These are phyloP conservation scores for Clitarchus hookeri DNA, from an alignment of 2,888 invertebrate genomes.

Conservation along the genomic window DNA sequence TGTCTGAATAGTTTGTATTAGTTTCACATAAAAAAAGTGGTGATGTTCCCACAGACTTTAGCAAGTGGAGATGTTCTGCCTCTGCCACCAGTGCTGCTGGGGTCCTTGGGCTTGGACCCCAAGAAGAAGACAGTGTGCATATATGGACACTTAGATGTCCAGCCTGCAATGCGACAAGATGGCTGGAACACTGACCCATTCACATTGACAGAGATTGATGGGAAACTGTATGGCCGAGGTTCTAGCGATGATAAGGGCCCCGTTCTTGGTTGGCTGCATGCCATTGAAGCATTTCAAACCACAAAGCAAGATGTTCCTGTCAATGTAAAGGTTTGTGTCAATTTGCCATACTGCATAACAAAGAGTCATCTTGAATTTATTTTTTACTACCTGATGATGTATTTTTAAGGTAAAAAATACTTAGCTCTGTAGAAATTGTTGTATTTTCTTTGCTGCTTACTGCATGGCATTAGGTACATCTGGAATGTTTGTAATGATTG, in stretches of 20 bases:
- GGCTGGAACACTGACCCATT: slow-evolving; percentile 98
- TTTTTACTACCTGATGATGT: too few relatives aligned
- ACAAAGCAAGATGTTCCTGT: slow-evolving; percentile 66
- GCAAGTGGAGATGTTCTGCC: slow-evolving; percentile 72
- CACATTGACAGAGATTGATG: slow-evolving; percentile 82
- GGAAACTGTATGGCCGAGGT: slow-evolving; percentile 89
- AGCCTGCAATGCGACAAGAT: slow-evolving; percentile 90
- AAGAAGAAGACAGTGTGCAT: slow-evolving; percentile 91
- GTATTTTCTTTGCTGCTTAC: too few relatives aligned
- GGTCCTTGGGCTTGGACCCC: slow-evolving; percentile 76
- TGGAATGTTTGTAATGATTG: too few relatives aligned
- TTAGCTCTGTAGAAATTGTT: too few relatives aligned
- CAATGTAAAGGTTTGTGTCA: slow-evolving; percentile 61
- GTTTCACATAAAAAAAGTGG: not conserved
- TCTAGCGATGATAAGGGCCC: slow-evolving; percentile 94
- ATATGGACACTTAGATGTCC: slow-evolving; percentile 98
- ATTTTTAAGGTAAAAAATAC: too few relatives aligned
- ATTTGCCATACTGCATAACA: too few relatives aligned
- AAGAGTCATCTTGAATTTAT: too few relatives aligned
- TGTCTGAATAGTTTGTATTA: not conserved
- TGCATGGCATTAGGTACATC: too few relatives aligned
- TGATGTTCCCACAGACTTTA: slow-evolving; percentile 55
- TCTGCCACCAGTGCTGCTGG: slow-evolving; percentile 85
- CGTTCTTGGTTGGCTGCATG: slow-evolving; percentile 94
- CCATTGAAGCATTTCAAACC: slow-evolving; percentile 84